These are phyloP conservation scores for Anticlea derivata DNA, from an alignment of 2,888 invertebrate genomes.

Conservation along the genomic window DNA sequence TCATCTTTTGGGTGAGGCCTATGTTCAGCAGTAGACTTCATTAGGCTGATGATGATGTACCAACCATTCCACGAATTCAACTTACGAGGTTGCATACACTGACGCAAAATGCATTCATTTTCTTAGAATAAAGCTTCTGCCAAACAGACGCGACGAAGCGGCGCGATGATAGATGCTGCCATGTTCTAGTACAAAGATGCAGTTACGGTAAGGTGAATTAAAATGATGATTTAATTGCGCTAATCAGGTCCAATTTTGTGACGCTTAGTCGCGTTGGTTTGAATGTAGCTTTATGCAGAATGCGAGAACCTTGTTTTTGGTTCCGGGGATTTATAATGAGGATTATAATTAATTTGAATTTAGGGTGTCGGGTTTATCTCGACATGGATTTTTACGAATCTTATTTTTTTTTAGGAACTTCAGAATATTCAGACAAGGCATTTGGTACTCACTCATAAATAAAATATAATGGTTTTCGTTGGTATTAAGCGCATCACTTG, in stretches of 20 bases:
- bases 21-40: too few relatives aligned
- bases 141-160: not conserved
- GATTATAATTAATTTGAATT: constrained; percentile 20
- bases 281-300: constrained; percentile 14
- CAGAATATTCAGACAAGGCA: too few relatives aligned
- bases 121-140: constrained; percentile 22
- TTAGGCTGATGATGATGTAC: too few relatives aligned
- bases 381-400: not conserved
- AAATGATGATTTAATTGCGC: too few relatives aligned
- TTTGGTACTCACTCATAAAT: too few relatives aligned
- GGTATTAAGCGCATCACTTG: too few relatives aligned
- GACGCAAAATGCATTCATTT: constrained; percentile 3
- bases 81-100: constrained; percentile 2
- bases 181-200: too few relatives aligned
- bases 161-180: too few relatives aligned
- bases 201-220: too few relatives aligned
- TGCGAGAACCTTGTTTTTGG: constrained; percentile 10
- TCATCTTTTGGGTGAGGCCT: too few relatives aligned
- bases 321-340: constrained; percentile 22
- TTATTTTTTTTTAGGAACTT: not conserved
- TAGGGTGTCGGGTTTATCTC: constrained; percentile 15
- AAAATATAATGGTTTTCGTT: too few relatives aligned
- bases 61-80: constrained; percentile 16
- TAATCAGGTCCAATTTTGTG: too few relatives aligned
- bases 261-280: constrained; percentile 1